phyloP scores from a whole-genome alignment of 2,888 invertebrate species.

The Lithodes maja region DNA sequence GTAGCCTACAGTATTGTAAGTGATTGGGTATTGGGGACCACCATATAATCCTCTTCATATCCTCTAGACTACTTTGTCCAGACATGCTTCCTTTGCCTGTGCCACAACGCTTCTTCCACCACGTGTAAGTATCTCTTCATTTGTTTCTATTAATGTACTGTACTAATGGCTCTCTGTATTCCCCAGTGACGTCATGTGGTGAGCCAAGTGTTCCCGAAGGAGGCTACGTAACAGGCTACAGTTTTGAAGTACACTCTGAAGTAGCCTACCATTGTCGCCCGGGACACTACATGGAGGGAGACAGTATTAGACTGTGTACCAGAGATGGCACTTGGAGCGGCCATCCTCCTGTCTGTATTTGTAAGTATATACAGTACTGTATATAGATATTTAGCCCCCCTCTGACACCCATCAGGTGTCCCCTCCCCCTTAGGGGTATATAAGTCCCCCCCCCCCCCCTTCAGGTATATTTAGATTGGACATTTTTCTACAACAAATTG shows the following conservation, averaged over 20 bases:
- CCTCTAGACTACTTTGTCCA: no score
- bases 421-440: no score
- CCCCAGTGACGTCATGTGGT: slow-evolving; percentile 78
- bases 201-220: slow-evolving; percentile 90
- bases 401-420: no score
- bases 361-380: slow-evolving; percentile 2
- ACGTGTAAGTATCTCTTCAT: no score
- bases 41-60: no score
- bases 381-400: neutral
- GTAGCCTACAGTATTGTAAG: no score
- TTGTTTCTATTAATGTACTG: neutral
- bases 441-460: no score
- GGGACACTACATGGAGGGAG: slow-evolving; percentile 86
- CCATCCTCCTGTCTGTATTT: neutral
- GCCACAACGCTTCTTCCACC: no score
- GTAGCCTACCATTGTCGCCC: slow-evolving; percentile 92
- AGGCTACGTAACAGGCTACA: slow-evolving; percentile 91
- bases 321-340: neutral
- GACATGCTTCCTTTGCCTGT: no score
- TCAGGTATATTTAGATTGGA: no score
- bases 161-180: neutral
- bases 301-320: neutral
- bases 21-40: no score
- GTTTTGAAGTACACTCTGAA: slow-evolving; percentile 89
- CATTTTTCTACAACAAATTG: no score